Percentiles rank a stretch among this genome's conserved stretches.
Evolutionary conservation across 2,888 invertebrate species (phyloP).

Genomic region (Andrena flavipes): DNA sequence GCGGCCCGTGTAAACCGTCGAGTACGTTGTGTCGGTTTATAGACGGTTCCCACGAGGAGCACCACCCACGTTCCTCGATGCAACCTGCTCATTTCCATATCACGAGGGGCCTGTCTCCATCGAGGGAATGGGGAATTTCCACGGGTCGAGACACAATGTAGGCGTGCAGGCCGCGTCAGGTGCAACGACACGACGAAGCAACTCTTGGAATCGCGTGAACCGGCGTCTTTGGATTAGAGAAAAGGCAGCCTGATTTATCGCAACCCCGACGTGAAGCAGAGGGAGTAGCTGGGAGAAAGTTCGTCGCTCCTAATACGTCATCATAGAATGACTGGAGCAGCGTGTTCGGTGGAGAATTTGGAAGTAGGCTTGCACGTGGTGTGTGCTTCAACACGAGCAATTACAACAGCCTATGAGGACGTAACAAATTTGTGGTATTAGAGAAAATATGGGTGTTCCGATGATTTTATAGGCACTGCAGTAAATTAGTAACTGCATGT

Average conservation of each 20-base stretch:
- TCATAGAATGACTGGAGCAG: neutral
- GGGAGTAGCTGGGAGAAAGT: neutral
- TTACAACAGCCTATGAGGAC: no score
- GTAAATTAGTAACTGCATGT: no score
- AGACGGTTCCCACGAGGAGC: conserved; percentile 43
- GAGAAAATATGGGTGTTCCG: no score
- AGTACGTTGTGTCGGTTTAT: conserved; percentile 35
- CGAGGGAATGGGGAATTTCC: conserved; percentile 30
- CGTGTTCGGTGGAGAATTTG: no score
- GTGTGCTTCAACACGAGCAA: no score
- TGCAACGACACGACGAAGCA: conserved; percentile 10
- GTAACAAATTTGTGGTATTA: no score
- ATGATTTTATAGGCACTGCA: no score
- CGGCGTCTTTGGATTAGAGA: conserved; percentile 22
- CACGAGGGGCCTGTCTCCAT: conserved; percentile 12
- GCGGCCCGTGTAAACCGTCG: conserved; percentile 41
- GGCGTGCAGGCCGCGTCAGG: conserved; percentile 8
- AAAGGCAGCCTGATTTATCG: conserved; percentile 32
- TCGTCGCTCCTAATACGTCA: conserved; percentile 5
- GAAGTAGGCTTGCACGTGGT: no score
- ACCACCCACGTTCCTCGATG: conserved; percentile 22
- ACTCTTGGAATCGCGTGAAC: conserved; percentile 10
- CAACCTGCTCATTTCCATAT: conserved; percentile 30
- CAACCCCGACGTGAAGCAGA: neutral
- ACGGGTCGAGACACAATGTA: conserved; percentile 16